Percentiles rank a stretch among this genome's conserved stretches.
These are phyloP conservation scores for Lissonota sp. DNA, from an alignment of 2,888 invertebrate species.

Conservation along the genomic window DNA sequence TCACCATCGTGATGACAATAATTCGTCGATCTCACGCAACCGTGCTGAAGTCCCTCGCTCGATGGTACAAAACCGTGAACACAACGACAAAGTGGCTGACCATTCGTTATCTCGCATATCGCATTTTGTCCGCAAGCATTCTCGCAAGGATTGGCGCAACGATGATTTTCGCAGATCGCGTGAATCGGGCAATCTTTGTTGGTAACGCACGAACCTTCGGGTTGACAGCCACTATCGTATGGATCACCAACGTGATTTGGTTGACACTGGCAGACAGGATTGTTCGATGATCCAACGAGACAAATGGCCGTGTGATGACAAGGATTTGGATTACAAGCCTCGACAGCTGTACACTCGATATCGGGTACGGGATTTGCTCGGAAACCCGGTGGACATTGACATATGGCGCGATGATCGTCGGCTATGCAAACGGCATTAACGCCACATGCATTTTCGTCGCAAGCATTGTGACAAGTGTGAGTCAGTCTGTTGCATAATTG, in stretches of 20 bases:
- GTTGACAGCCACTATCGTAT: constrained; percentile 89
- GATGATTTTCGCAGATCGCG: constrained; percentile 89
- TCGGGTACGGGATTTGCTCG: constrained; percentile 93
- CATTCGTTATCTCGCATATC: constrained; percentile 91
- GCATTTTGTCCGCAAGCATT: constrained; percentile 93
- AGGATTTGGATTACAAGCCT: constrained; percentile 90
- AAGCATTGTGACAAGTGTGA: constrained; percentile 92
- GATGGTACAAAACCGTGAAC: constrained; percentile 90
- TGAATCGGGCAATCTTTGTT: constrained; percentile 92
- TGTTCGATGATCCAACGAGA: constrained; percentile 87
- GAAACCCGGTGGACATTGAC: constrained; percentile 94
- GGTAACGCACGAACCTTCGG: constrained; percentile 90
- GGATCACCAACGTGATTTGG: constrained; percentile 91
- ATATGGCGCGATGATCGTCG: constrained; percentile 92
- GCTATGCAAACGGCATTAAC: constrained; percentile 94
- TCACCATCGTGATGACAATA: constrained; percentile 90
- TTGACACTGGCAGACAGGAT: constrained; percentile 92
- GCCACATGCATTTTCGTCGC: constrained; percentile 93
- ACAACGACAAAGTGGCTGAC: constrained; percentile 92
- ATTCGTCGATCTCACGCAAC: constrained; percentile 89
- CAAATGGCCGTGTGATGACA: constrained; percentile 94
- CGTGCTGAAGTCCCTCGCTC: constrained; percentile 87
- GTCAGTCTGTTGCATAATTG: constrained; percentile 93
- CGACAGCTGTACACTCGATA: constrained; percentile 90
- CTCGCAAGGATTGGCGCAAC: constrained; percentile 93